Percentiles rank a stretch among this genome's conserved stretches.
Evolutionary conservation across 2,113 vertebrate genomes (phyloP).

Genomic region (Lagenorhynchus albirostris): DNA sequence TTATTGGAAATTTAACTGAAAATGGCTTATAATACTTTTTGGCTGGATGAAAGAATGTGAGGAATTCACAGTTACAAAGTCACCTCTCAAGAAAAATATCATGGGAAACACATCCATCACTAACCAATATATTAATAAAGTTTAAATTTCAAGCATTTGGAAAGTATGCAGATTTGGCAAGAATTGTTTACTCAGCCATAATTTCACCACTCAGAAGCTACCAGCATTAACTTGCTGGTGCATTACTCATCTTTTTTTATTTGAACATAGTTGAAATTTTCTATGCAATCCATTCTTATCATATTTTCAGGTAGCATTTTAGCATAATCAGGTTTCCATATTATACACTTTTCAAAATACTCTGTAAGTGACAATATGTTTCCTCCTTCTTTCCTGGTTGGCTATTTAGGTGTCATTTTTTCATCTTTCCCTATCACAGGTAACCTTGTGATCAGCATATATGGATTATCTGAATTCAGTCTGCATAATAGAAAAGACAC

Average conservation of each 20-base stretch:
- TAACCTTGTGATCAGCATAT: not conserved
- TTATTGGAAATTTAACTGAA: not conserved
- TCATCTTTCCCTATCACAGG: not conserved
- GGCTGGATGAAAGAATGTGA: not conserved
- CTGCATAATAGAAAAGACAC: not conserved
- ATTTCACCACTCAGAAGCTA: not conserved
- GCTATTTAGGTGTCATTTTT: not conserved
- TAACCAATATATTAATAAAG: not conserved
- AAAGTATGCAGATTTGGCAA: not conserved
- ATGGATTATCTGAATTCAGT: not conserved
- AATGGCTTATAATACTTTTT: not conserved
- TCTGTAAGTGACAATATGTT: not conserved
- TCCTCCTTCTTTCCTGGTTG: not conserved
- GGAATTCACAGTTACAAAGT: not conserved
- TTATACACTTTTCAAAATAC: not conserved
- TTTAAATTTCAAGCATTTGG: not conserved
- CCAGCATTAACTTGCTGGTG: not conserved
- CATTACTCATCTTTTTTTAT: not conserved
- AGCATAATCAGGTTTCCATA: not conserved
- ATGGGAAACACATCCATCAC: not conserved
- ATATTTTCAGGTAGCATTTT: slow-evolving; percentile 15
- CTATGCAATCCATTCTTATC: not conserved
- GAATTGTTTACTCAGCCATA: not conserved
- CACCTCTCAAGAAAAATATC: not conserved
- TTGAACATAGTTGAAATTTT: not conserved